phyloP scores from a whole-genome alignment of 2,797 vertebrate species.

The Alca torda region DNA sequence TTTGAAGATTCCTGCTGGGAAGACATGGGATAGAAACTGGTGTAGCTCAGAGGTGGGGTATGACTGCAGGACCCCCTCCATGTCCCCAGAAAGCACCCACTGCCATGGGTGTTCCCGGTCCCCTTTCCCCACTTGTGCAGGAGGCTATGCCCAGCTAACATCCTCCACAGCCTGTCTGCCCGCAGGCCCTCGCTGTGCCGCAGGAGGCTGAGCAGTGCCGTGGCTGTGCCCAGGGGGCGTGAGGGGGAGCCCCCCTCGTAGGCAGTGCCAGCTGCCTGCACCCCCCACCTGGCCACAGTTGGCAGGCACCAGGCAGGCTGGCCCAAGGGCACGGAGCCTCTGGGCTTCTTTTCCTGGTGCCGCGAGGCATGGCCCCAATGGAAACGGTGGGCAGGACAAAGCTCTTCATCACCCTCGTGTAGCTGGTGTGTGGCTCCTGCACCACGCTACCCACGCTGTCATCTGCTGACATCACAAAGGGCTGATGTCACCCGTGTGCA shows the following conservation, averaged over 20 bases:
- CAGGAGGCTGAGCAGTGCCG: background rate
- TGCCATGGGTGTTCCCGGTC: background rate
- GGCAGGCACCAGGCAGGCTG: background rate
- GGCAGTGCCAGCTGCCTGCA: background rate
- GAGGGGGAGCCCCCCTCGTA: background rate
- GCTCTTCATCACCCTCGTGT: slow-evolving; percentile 23
- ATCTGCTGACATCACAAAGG: slow-evolving; percentile 13
- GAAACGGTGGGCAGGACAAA: slow-evolving; percentile 34
- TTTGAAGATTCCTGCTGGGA: background rate
- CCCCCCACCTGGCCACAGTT: background rate
- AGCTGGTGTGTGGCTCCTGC: background rate
- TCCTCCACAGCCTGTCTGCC: background rate
- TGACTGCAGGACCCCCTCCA: background rate
- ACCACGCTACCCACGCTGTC: background rate
- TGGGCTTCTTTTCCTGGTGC: background rate
- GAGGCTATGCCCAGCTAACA: background rate
- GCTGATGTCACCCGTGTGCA: background rate
- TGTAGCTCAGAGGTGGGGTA: background rate
- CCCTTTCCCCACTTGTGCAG: background rate
- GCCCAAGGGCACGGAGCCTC: background rate
- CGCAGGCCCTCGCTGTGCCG: accelerated
- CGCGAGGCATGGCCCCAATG: background rate
- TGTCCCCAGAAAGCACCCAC: background rate
- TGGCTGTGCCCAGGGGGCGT: accelerated
- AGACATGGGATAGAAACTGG: background rate